These are phyloP conservation scores for Proteles cristata DNA, from an alignment of 2,113 vertebrate species.

Conservation along the genomic window DNA sequence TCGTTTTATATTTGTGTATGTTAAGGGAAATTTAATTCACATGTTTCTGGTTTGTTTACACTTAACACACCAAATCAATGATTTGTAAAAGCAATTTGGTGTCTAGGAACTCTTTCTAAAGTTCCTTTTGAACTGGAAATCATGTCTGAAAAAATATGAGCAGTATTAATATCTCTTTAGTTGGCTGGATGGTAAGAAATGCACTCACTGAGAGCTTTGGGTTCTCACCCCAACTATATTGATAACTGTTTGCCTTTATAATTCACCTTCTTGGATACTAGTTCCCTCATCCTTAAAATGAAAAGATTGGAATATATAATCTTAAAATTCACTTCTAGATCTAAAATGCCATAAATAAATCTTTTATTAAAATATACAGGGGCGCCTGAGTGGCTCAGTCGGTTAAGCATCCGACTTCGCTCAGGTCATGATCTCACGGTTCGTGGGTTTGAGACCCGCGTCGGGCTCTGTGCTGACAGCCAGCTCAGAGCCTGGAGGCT, in stretches of 20 bases:
- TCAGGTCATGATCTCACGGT: no score
- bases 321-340: slow-evolving; percentile 6
- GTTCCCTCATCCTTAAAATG: slow-evolving; percentile 2
- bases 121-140: slow-evolving; percentile 58
- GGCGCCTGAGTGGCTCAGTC: no score
- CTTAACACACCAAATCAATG: slow-evolving; percentile 53
- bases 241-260: background rate
- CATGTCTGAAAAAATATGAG: slow-evolving; percentile 27
- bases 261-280: background rate
- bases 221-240: background rate
- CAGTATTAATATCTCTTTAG: background rate
- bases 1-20: slow-evolving; percentile 58
- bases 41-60: slow-evolving; percentile 64
- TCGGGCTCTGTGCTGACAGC: no score
- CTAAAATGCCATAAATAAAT: background rate
- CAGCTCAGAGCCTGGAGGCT: no score
- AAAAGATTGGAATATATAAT: background rate
- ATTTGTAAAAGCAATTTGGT: slow-evolving; percentile 56
- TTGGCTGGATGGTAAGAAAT: background rate
- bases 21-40: slow-evolving; percentile 70
- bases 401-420: no score
- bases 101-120: slow-evolving; percentile 50
- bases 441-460: no score
- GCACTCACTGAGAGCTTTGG: background rate
- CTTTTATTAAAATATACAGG: background rate